phyloP scores from a whole-genome alignment of 2,113 vertebrate genomes.

The Monopterus albus region DNA sequence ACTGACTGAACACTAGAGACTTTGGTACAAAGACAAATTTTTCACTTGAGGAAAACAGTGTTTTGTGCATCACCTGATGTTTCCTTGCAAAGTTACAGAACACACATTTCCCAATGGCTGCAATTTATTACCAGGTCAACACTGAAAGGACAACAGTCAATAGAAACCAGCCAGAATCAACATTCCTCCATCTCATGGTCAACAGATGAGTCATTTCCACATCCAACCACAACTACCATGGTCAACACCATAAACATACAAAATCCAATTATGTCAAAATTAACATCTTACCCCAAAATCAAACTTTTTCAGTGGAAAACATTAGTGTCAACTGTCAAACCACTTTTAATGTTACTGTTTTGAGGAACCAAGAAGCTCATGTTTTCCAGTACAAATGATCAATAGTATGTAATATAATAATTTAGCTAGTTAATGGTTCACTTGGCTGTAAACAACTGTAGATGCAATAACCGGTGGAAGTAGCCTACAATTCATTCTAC shows the following conservation, averaged over 20 bases:
- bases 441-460: neutral
- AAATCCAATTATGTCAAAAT: conserved; percentile 23
- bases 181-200: conserved; percentile 45
- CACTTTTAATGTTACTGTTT: neutral
- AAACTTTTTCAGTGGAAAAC: neutral
- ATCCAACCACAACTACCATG: conserved; percentile 37
- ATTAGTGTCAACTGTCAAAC: neutral
- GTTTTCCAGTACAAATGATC: neutral
- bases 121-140: conserved; percentile 75
- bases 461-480: neutral
- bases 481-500: neutral
- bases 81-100: conserved; percentile 42
- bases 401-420: too few species aligned
- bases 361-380: neutral
- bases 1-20: neutral
- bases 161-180: conserved; percentile 67
- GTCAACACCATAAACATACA: conserved; percentile 66
- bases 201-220: conserved; percentile 49
- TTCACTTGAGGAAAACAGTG: neutral
- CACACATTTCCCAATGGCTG: conserved; percentile 27
- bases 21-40: accelerated
- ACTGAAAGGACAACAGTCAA: conserved; percentile 68
- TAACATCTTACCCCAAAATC: conserved; percentile 17
- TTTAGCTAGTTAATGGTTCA: too few species aligned
- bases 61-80: conserved; percentile 62